Evolutionary conservation across 2,888 invertebrate species (phyloP).

Genomic region (Tachina lurida): DNA sequence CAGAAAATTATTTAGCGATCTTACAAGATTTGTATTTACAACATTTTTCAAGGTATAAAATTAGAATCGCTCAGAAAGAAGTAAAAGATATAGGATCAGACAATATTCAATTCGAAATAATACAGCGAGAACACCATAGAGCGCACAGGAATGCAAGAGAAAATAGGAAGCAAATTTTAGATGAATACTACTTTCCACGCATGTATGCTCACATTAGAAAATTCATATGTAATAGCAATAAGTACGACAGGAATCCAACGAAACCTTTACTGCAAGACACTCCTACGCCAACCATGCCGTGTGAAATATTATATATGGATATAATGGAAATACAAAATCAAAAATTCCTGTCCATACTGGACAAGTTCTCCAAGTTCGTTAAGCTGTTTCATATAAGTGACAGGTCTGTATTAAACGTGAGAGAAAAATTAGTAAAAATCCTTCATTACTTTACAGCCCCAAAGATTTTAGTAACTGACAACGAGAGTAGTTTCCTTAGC

Average conservation of each 20-base stretch:
- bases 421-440: conserved; percentile 64
- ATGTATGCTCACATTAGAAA: conserved; percentile 11
- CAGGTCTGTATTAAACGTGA: conserved; percentile 2
- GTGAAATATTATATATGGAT: too few species aligned
- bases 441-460: conserved; percentile 62
- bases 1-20: too few species aligned
- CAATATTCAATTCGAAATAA: not conserved
- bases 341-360: conserved; percentile 61
- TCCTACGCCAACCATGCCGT: conserved; percentile 8
- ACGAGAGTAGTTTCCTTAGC: too few species aligned
- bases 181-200: conserved; percentile 4
- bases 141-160: conserved; percentile 12
- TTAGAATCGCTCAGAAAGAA: conserved; percentile 5
- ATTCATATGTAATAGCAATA: conserved; percentile 37
- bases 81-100: not conserved
- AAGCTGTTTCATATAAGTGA: conserved; percentile 67
- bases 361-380: conserved; percentile 68
- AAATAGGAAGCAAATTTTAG: not conserved
- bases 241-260: conserved; percentile 48
- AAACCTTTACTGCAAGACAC: conserved; percentile 37
- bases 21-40: too few species aligned
- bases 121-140: not conserved
- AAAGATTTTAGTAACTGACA: conserved; percentile 57
- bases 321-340: conserved; percentile 52
- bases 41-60: not conserved